These are phyloP conservation scores for Phalacrocorax pelagicus DNA, from an alignment of 2,113 vertebrate genomes.

Conservation along the genomic window DNA sequence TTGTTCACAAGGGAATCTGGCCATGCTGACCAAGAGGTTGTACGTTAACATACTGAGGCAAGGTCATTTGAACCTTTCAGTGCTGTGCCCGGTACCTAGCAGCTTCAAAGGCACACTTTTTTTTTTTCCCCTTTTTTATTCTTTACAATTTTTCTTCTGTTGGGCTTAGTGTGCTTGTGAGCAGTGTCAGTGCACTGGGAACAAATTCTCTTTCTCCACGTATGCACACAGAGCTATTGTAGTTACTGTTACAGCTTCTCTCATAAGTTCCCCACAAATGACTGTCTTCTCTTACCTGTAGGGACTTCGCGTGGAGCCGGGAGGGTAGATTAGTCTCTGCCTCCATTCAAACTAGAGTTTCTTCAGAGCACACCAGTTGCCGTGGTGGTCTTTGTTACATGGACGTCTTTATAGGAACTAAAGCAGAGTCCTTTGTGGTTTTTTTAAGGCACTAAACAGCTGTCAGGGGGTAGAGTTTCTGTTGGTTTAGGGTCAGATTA, in stretches of 20 bases:
- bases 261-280: not conserved
- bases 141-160: not conserved
- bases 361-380: not conserved
- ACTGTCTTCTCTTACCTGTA: not conserved
- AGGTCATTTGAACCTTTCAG: constrained; percentile 6
- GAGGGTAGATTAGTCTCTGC: not conserved
- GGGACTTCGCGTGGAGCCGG: not conserved
- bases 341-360: not conserved
- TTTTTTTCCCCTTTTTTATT: not conserved
- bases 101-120: not conserved
- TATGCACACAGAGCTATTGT: constrained; percentile 12
- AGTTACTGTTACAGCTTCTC: not conserved
- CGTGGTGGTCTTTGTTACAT: not conserved
- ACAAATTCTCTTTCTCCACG: not conserved
- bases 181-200: not conserved
- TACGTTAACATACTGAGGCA: not conserved
- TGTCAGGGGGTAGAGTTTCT: not conserved
- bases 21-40: not conserved
- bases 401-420: not conserved
- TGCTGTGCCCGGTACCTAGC: not conserved
- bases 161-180: not conserved
- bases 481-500: not conserved
- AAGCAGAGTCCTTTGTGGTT: not conserved
- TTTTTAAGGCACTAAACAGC: not conserved
- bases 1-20: not conserved